These are phyloP conservation scores for Arctopsyche grandis DNA, from an alignment of 1,140 invertebrate species.

Conservation along the genomic window DNA sequence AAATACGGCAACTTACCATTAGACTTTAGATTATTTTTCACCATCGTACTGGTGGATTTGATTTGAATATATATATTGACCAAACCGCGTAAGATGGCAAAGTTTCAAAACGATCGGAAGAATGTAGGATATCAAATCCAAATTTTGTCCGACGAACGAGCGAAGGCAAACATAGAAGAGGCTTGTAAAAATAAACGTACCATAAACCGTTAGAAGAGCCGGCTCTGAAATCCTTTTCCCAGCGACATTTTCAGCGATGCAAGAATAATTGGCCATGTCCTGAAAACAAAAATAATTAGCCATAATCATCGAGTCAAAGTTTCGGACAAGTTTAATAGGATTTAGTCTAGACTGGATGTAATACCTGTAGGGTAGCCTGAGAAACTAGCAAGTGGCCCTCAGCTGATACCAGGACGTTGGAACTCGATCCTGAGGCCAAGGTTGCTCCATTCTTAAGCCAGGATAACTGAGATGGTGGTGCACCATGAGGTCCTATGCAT, in stretches of 20 bases:
- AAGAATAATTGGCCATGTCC: constrained; percentile 96
- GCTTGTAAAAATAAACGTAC: too few relatives aligned
- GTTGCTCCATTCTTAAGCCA: constrained; percentile 82
- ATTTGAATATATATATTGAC: too few relatives aligned
- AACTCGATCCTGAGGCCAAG: constrained; percentile 68
- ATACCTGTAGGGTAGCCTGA: constrained; percentile 81
- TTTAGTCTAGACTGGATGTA: constrained; percentile 4
- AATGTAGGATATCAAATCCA: too few relatives aligned
- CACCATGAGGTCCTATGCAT: constrained; percentile 88
- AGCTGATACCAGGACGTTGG: constrained; percentile 77
- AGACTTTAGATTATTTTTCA: too few relatives aligned
- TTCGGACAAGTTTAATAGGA: constrained; percentile 19
- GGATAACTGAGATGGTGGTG: constrained; percentile 86
- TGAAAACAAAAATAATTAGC: constrained; percentile 63
- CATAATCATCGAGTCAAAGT: not conserved
- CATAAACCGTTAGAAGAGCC: constrained; percentile 90
- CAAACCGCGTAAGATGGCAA: too few relatives aligned
- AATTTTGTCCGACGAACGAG: too few relatives aligned
- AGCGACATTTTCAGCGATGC: constrained; percentile 94
- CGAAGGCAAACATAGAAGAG: too few relatives aligned
- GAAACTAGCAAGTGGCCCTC: constrained; percentile 91
- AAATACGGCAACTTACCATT: too few relatives aligned
- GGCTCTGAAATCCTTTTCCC: constrained; percentile 86
- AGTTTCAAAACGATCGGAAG: too few relatives aligned
- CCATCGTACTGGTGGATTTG: too few relatives aligned